phyloP scores from a whole-genome alignment of 2,113 vertebrate species.

The Chloropsis hardwickii region DNA sequence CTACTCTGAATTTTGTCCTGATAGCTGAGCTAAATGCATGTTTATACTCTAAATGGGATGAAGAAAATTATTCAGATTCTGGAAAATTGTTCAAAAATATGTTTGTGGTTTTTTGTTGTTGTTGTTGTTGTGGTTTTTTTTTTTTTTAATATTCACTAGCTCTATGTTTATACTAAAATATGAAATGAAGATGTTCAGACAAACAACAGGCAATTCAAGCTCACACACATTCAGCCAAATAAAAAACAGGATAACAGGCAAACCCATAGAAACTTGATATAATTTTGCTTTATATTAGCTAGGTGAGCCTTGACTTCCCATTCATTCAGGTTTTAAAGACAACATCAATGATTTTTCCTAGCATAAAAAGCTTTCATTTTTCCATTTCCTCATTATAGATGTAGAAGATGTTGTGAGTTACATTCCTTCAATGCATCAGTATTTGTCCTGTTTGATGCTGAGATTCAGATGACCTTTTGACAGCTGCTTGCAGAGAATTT shows the following conservation, averaged over 20 bases:
- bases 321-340: background rate
- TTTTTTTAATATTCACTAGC: background rate
- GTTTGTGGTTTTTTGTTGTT: fast-evolving
- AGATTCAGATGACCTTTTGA: background rate
- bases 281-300: background rate
- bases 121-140: too few relatives aligned
- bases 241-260: background rate
- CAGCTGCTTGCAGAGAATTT: background rate
- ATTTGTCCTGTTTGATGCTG: background rate
- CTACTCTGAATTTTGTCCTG: background rate
- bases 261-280: background rate
- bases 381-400: background rate
- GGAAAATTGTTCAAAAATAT: background rate
- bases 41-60: background rate
- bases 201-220: background rate
- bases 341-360: background rate
- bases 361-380: background rate
- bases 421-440: background rate
- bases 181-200: background rate
- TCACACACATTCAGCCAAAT: background rate
- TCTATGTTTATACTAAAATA: background rate
- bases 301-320: background rate
- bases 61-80: background rate
- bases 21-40: background rate
- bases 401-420: background rate